Conservation (phyloP, 1,140 invertebrate genomes). For the Leptopilina clavipes region DNA sequence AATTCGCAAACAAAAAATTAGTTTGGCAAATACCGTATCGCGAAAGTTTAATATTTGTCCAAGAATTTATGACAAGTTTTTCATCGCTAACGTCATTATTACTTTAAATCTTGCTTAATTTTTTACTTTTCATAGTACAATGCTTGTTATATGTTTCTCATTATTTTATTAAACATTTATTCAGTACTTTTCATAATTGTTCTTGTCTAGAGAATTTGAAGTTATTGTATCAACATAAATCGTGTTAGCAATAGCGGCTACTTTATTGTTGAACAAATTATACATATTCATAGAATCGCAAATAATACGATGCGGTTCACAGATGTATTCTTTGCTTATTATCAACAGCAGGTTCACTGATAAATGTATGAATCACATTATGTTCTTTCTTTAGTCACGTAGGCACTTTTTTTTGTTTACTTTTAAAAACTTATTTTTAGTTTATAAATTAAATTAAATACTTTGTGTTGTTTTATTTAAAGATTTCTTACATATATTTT, state of each 20-base stretch:
- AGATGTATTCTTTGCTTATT: constrained; percentile 9
- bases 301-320: background rate
- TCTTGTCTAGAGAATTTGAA: background rate
- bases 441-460: background rate
- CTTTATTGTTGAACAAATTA: background rate
- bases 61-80: too few species aligned
- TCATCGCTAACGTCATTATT: background rate
- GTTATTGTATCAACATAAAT: background rate
- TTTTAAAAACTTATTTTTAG: constrained; percentile 2
- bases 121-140: background rate
- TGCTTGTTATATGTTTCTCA: background rate
- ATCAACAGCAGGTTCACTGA: constrained; percentile 7
- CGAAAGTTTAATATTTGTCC: too few species aligned
- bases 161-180: background rate
- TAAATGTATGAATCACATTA: constrained; percentile 6
- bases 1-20: too few species aligned
- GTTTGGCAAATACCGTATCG: too few species aligned
- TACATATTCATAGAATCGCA: constrained; percentile 7
- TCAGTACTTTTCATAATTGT: background rate
- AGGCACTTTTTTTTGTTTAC: constrained; percentile 32
- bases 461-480: background rate
- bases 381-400: constrained; percentile 35
- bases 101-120: too few species aligned
- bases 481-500: background rate
- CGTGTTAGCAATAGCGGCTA: background rate